These are phyloP conservation scores for Empis stercorea DNA, from an alignment of 2,888 invertebrate species.

Conservation along the genomic window DNA sequence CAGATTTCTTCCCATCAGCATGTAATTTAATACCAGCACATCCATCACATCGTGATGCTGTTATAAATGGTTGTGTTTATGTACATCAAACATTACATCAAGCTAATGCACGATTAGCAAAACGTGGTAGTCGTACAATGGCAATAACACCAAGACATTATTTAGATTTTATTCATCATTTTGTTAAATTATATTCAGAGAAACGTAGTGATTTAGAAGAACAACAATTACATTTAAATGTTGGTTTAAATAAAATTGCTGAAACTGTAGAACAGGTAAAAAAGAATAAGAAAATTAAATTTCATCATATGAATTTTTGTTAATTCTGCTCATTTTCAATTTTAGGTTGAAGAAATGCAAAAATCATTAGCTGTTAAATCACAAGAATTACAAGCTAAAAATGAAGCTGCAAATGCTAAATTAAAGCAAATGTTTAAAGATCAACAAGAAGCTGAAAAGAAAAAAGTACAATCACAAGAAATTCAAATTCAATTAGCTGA, in stretches of 20 bases:
- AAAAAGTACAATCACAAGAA: constrained; percentile 95
- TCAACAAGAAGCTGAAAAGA: constrained; percentile 98
- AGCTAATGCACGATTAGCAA: constrained; percentile 80
- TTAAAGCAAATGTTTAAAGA: constrained; percentile 98
- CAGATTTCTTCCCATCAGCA: constrained; percentile 82
- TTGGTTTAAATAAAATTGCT: constrained; percentile 95
- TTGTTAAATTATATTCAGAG: constrained; percentile 93
- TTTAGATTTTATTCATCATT: constrained; percentile 98
- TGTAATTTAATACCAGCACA: constrained; percentile 62
- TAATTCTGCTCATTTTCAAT: too few species aligned
- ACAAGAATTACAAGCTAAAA: constrained; percentile 89
- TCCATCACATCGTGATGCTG: constrained; percentile 83
- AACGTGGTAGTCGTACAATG: constrained; percentile 89
- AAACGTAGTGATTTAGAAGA: constrained; percentile 97
- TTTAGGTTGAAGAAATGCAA: constrained; percentile 89
- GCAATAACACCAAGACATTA: constrained; percentile 97
- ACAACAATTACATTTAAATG: constrained; percentile 96
- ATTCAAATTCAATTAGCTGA: constrained; percentile 75
- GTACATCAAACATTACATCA: constrained; percentile 95
- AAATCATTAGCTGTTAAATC: constrained; percentile 96
- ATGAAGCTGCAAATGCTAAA: constrained; percentile 98
- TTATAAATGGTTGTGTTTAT: constrained; percentile 97
- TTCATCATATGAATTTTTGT: too few species aligned
- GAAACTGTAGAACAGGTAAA: constrained; percentile 87
- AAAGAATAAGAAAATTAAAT: too few species aligned